phyloP scores from a whole-genome alignment of 2,888 invertebrate genomes.

The Drosophila kanekoi region DNA sequence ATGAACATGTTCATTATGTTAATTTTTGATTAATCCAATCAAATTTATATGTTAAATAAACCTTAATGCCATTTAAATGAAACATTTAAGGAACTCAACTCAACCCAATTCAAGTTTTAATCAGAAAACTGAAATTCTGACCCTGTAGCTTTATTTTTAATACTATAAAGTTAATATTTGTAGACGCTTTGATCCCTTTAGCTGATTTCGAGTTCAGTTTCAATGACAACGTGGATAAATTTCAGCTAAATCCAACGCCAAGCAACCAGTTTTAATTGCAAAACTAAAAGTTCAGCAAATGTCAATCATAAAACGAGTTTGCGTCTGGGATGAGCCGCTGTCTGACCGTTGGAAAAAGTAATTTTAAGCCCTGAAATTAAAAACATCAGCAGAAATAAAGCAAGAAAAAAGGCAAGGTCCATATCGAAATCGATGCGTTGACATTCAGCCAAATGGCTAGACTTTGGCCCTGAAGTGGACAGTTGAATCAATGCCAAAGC shows the following conservation, averaged over 20 bases:
- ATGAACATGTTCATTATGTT: no score
- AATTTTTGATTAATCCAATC: no score
- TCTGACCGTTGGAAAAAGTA: conserved; percentile 70
- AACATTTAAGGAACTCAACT: not conserved
- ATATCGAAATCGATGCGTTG: conserved; percentile 66
- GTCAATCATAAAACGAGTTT: conserved; percentile 66
- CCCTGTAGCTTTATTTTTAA: no score
- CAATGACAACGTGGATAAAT: conserved; percentile 17
- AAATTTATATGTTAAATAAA: no score
- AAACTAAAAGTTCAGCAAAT: conserved; percentile 49
- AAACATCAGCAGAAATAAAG: conserved; percentile 32
- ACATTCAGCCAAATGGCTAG: conserved; percentile 71
- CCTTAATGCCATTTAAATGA: no score
- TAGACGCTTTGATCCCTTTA: not conserved
- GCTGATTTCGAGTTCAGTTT: conserved; percentile 3
- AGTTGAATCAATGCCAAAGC: conserved; percentile 72
- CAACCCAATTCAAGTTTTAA: not conserved
- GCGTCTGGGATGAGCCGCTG: conserved; percentile 3
- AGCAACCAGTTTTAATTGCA: conserved; percentile 66
- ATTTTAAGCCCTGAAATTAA: conserved; percentile 62
- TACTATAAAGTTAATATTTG: not conserved
- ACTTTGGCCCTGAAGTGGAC: conserved; percentile 71
- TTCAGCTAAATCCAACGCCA: conserved; percentile 23
- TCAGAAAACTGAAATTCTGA: not conserved
- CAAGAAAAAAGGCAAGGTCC: conserved; percentile 17